Conservation (phyloP, 92 coral and sea anemone genomes). For the Epizoanthus ramosus region DNA sequence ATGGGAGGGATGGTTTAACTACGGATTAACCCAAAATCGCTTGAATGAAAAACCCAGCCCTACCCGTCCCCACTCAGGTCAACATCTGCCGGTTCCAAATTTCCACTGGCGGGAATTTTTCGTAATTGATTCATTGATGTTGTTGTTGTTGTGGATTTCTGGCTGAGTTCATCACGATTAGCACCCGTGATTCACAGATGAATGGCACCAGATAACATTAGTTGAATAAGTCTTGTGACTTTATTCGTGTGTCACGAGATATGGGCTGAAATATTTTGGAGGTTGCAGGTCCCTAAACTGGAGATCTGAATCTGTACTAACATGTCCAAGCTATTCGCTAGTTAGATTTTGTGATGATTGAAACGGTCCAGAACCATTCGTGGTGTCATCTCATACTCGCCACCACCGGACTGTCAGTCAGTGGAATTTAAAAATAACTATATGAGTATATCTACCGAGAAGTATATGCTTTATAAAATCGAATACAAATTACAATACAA, state of each 20-base stretch:
- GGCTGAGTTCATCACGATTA: background rate
- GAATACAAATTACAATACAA: too few relatives aligned
- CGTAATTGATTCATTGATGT: background rate
- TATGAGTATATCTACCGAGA: too few relatives aligned
- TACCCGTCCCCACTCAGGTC: background rate
- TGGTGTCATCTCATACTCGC: too few relatives aligned
- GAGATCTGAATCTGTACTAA: background rate
- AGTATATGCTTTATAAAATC: too few relatives aligned
- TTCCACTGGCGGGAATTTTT: constrained; percentile 30
- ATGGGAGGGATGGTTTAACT: too few relatives aligned
- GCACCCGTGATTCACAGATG: constrained; percentile 35
- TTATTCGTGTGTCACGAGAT: background rate
- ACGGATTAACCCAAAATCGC: too few relatives aligned
- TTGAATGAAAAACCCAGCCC: background rate
- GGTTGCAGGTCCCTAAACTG: too few relatives aligned
- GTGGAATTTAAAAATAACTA: too few relatives aligned
- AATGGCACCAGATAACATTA: background rate
- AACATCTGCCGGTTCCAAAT: background rate
- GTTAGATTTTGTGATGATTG: background rate
- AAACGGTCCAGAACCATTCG: too few relatives aligned
- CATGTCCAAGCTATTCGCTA: background rate
- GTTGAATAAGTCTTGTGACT: background rate
- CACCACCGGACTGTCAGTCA: too few relatives aligned
- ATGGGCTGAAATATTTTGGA: background rate
- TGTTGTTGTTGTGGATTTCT: constrained; percentile 22